Evolutionary conservation across 2,888 invertebrate species (phyloP), one percentile per base, ranked within the genome.

Genomic region (Meloe dianella): DNA sequence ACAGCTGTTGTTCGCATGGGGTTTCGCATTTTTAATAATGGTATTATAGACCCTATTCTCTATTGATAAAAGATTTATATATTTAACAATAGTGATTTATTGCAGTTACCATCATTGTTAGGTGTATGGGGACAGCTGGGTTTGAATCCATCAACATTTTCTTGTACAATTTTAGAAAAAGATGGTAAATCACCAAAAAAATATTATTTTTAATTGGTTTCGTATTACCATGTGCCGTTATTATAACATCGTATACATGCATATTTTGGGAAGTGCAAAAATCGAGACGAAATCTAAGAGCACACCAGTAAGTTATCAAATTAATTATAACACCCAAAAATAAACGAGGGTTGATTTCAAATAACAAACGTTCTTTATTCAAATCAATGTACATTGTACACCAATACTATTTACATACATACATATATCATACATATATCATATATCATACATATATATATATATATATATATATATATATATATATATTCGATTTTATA

Each of bases 91-190:
- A 60, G 56, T 81, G 56, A 41, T 71, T 75, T 81, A 0, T 83
- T 87, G 29, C 84, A 94, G 87, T 83, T 94, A 27, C 94, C 94
- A 5, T 92, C 95, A 0, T 85, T 94, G 24, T 83, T 94, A 10
- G 94, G 92, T 62, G 84, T 93, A 20, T 96, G 95, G 95, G 96
- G 96, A 17, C 89, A 88, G 74, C 86, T 96, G 70, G 96, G 95
- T 0, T 85, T 95, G 41, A 92, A 95, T 74, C 85, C 88, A 30
- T 86, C 88, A 22, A 94, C 95, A 1, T 96, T 95, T 82, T 95
- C 95, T 0, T 96, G 96, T 83, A 96, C 96, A 24, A 95, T 96
- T 74, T 85, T 95, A 60, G 88, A 89, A 70, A 91, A 93, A 78
- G 86, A 92, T 78, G 92, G 91, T 51, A 86, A 84, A 71, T 95